A percentile compares a stretch with the other conserved stretches of the same genome.
These are phyloP conservation scores for Galeopsomyia nigrocyanea DNA, from an alignment of 2,888 invertebrate genomes.

Conservation along the genomic window DNA sequence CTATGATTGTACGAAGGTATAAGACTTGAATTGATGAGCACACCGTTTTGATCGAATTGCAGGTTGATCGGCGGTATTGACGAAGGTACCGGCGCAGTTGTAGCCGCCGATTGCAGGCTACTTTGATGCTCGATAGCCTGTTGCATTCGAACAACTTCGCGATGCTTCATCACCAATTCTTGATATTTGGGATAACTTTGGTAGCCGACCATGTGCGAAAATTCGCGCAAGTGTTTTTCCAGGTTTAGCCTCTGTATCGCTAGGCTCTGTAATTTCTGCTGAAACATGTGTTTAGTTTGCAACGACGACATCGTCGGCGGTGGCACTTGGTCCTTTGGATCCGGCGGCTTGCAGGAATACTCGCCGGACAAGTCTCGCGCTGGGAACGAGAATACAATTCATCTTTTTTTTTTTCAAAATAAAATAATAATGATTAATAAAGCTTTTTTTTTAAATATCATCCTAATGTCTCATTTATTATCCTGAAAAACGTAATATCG, in stretches of 20 bases:
- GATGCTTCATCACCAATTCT: conserved; percentile 61
- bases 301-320: conserved; percentile 48
- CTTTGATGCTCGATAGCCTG: conserved; percentile 61
- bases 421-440: no score
- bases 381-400: neutral
- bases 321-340: conserved; percentile 29
- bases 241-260: conserved; percentile 62
- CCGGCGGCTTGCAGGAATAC: conserved; percentile 19
- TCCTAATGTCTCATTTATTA: neutral
- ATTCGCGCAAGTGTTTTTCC: conserved; percentile 62
- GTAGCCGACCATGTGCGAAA: conserved; percentile 62
- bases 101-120: conserved; percentile 55
- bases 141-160: conserved; percentile 61
- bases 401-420: no score
- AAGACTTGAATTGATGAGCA: conserved; percentile 63
- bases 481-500: no score
- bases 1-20: conserved; percentile 55
- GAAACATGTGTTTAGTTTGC: conserved; percentile 58
- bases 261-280: conserved; percentile 62
- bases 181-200: conserved; percentile 65
- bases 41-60: conserved; percentile 66
- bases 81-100: conserved; percentile 12
- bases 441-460: neutral
- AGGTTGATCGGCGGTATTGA: conserved; percentile 62
- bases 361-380: conserved; percentile 21